Conservation (phyloP, 1,140 invertebrate species). For the Stegodyphus dumicola region DNA sequence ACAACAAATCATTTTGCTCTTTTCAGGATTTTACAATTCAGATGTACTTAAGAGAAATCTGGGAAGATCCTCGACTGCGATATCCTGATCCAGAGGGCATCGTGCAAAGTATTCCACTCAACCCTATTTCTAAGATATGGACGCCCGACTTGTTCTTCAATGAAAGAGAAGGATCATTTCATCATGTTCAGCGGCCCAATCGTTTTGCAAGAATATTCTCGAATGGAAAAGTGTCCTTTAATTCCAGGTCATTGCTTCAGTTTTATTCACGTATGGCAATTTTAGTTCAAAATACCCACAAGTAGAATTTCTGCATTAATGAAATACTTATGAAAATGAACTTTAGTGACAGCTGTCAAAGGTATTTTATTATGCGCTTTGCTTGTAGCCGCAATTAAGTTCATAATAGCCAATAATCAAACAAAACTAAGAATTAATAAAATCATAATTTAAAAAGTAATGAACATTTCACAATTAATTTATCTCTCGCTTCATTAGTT, state of each 20-base stretch:
- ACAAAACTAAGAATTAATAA: no score
- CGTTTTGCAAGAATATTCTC: constrained; percentile 35
- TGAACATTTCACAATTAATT: no score
- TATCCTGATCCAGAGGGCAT: constrained; percentile 55
- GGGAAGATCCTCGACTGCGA: constrained; percentile 47
- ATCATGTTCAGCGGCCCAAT: constrained; percentile 38
- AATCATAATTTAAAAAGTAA: no score
- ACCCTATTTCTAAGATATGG: constrained; percentile 27
- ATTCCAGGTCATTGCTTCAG: constrained; percentile 21
- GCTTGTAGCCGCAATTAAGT: no score
- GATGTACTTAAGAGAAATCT: constrained; percentile 43
- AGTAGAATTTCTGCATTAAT: no score
- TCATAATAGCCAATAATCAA: no score
- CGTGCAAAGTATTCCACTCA: constrained; percentile 45
- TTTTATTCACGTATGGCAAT: background rate
- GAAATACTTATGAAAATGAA: no score
- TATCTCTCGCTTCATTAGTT: no score
- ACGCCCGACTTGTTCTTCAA: constrained; percentile 57
- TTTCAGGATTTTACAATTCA: constrained; percentile 46
- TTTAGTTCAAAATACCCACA: background rate
- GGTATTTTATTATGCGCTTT: no score
- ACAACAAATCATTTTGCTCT: background rate
- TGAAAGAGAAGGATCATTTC: constrained; percentile 54
- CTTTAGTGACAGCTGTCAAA: no score
- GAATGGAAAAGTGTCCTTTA: constrained; percentile 35